Evolutionary conservation across 2,797 vertebrate genomes (phyloP).

Genomic region (Champsocephalus gunnari): DNA sequence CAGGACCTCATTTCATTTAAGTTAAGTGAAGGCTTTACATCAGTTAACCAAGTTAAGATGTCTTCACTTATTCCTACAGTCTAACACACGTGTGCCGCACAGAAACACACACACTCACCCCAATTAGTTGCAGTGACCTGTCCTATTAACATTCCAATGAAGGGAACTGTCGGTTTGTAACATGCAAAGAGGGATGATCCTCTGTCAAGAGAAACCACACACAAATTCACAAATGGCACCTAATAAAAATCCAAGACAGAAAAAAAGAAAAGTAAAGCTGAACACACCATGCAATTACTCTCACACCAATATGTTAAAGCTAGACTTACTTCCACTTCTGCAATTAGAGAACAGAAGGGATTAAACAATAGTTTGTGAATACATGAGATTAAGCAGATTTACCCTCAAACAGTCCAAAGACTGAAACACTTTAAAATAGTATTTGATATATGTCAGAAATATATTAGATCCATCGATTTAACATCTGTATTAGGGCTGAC

Average conservation of each 20-base stretch:
- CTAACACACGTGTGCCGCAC: not conserved
- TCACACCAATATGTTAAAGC: not conserved
- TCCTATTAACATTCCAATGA: conserved; percentile 55
- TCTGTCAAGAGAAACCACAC: conserved; percentile 21
- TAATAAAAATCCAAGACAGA: not conserved
- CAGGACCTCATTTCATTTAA: conserved; percentile 51
- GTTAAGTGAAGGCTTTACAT: conserved; percentile 40
- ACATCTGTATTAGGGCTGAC: not conserved
- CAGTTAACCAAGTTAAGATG: conserved; percentile 46
- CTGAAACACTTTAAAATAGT: not conserved
- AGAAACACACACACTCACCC: conserved; percentile 6
- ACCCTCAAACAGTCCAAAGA: not conserved
- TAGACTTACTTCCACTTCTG: not conserved
- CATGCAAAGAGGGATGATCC: conserved; percentile 35
- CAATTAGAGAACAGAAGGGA: not conserved
- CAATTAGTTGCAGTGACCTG: conserved; percentile 50
- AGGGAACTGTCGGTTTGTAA: conserved; percentile 46
- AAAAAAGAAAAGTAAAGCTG: not conserved
- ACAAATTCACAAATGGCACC: conserved; percentile 18
- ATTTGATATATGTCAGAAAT: not conserved
- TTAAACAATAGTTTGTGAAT: not conserved
- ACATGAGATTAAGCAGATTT: not conserved
- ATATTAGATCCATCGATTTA: not conserved
- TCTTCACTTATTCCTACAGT: conserved; percentile 36
- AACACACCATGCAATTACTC: not conserved